Evolutionary conservation across 2,888 invertebrate species (phyloP).

Genomic region (Melikaiella ostensackeni): DNA sequence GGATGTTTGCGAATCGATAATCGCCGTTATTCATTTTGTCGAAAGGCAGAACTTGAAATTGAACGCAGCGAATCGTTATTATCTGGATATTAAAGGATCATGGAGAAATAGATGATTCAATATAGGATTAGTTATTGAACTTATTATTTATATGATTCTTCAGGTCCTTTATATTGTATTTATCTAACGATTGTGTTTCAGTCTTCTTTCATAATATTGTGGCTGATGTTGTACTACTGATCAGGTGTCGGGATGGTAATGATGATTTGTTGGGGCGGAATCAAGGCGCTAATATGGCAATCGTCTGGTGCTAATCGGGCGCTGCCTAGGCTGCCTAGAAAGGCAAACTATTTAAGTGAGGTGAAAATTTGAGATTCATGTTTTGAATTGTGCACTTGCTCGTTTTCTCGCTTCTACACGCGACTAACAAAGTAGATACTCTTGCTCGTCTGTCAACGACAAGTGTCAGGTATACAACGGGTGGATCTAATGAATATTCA

Average conservation of each 20-base stretch:
- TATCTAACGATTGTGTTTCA: no score
- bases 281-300: no score
- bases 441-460: slow-evolving; percentile 41
- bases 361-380: not conserved
- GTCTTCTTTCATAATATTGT: no score
- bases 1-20: slow-evolving; percentile 44
- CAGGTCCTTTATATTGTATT: no score
- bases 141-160: no score
- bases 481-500: slow-evolving; percentile 62
- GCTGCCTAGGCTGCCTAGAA: no score
- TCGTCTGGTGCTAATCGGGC: no score
- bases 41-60: slow-evolving; percentile 1
- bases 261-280: no score
- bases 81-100: not conserved
- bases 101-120: not conserved
- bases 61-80: not conserved
- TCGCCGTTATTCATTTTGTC: slow-evolving; percentile 27
- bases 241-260: no score
- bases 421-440: slow-evolving; percentile 42
- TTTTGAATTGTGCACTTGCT: not conserved
- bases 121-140: no score
- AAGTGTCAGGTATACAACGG: slow-evolving; percentile 34
- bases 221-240: no score
- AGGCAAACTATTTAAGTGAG: not conserved
- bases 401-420: not conserved